phyloP scores from a whole-genome alignment of 1,140 invertebrate genomes.

The Cydia pomonella region DNA sequence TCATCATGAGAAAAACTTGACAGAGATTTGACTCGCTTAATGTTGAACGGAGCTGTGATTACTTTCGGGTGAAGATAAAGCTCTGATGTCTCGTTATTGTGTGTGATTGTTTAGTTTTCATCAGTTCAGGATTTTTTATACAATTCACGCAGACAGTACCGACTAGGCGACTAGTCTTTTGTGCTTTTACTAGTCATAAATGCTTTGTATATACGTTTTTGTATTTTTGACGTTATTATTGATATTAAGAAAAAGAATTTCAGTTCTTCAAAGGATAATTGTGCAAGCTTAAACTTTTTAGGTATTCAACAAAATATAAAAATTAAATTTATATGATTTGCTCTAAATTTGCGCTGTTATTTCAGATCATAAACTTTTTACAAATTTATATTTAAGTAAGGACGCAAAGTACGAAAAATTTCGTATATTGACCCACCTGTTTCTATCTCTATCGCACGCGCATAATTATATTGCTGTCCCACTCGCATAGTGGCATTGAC shows the following conservation, averaged over 20 bases:
- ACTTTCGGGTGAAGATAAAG: background rate
- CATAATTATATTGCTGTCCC: no score
- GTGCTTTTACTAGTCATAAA: slow-evolving; percentile 76
- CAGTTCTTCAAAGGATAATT: slow-evolving; percentile 54
- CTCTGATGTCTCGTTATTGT: slow-evolving; percentile 36
- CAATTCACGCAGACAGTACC: slow-evolving; percentile 43
- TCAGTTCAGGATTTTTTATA: slow-evolving; percentile 43
- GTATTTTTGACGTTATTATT: slow-evolving; percentile 69
- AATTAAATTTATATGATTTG: slow-evolving; percentile 57
- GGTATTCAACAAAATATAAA: slow-evolving; percentile 51
- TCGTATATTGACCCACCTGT: no score
- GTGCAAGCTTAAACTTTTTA: slow-evolving; percentile 54
- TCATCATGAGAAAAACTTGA: slow-evolving; percentile 68
- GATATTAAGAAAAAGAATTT: slow-evolving; percentile 61
- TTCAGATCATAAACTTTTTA: slow-evolving; percentile 32
- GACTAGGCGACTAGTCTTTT: slow-evolving; percentile 29
- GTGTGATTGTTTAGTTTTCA: slow-evolving; percentile 34
- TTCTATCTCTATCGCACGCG: no score
- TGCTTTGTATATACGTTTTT: slow-evolving; percentile 72
- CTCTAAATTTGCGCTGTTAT: slow-evolving; percentile 48
- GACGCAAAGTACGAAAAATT: no score
- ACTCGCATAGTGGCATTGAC: no score
- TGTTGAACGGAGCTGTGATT: slow-evolving; percentile 22
- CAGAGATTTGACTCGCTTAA: slow-evolving; percentile 40
- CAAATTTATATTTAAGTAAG: no score